Base-by-base conservation (phyloP, 2,797 vertebrate genomes). In the Epinephelus awoara region DNA sequence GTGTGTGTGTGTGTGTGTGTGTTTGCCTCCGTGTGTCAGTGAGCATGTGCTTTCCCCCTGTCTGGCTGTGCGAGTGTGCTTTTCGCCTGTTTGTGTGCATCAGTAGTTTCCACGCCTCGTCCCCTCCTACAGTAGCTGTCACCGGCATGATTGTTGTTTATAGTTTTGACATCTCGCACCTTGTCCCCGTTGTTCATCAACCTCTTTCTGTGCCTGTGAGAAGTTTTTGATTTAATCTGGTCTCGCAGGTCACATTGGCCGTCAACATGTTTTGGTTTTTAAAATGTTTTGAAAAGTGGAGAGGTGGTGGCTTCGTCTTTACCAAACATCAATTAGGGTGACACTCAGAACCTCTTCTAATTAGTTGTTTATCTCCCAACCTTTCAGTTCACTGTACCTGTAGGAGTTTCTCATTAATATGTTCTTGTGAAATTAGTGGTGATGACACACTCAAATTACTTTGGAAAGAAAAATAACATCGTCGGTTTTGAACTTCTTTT, bases 111-210 rank as follows among this genome's bases (percentile, higher is more conserved):
- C n/a, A 66, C 67, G 74, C 74, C 77, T 80, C 27, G 19, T 61
- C 54, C 79, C 75, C 70, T 82, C 89, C 42, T 66, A 21, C 67
- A 38, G 55, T 23, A 50, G 83, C 91, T 86, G 80, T 92, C 92
- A 86, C 52, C 47, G 0, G 38, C 50, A 9, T 82, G 87, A 79
- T 90, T 84, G 89, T 88, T 89, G 90, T 92, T 92, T 88, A 86
- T 88, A 79, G 84, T 91, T 91, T 77, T 90, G 91, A 91, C 90
- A 86, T 85, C 78, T 85, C 55, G 74, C 77, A 87, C 89, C 85
- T 84, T 72, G 67, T 85, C 87, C 68, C 80, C 6, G 54, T 73
- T 86, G 87, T 87, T 89, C 77, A 69, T 86, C 90, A 89, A 69
- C 82, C 79, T 80, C 80, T 67, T 69, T 74, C 65, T 19, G 61